Percentiles rank a stretch among this genome's conserved stretches.
Evolutionary conservation across 2,888 invertebrate genomes (phyloP).

Genomic region (Amiota minor): DNA sequence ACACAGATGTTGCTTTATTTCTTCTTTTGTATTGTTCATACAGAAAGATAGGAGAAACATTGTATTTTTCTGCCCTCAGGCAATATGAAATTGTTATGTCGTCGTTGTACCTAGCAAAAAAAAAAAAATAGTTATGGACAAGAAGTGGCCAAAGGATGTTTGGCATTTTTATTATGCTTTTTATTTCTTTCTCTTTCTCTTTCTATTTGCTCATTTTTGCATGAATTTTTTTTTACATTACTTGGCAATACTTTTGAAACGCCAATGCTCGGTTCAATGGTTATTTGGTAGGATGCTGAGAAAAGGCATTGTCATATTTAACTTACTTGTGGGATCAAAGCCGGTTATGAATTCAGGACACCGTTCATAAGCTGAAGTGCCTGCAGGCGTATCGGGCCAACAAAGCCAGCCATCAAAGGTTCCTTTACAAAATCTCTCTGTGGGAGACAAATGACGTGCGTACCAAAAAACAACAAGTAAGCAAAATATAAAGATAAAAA

Average conservation of each 20-base stretch:
- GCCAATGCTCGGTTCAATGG: too few species aligned
- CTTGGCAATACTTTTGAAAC: neutral
- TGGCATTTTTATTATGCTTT: conserved; percentile 14
- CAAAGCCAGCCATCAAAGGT: conserved; percentile 90
- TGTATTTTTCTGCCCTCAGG: conserved; percentile 17
- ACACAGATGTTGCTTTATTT: neutral
- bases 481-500: conserved; percentile 7
- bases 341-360: conserved; percentile 86
- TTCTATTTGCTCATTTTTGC: conserved; percentile 2
- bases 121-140: conserved; percentile 39
- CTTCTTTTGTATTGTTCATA: neutral
- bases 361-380: conserved; percentile 78
- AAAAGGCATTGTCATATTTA: too few species aligned
- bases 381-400: conserved; percentile 82
- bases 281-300: too few species aligned
- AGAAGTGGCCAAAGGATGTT: conserved; percentile 31
- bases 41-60: too few species aligned
- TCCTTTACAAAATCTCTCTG: conserved; percentile 80
- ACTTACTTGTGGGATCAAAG: conserved; percentile 83
- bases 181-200: neutral
- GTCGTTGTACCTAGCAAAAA: too few species aligned
- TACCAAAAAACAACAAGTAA: too few species aligned
- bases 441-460: conserved; percentile 22
- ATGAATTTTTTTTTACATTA: neutral
- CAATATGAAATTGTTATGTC: conserved; percentile 45